phyloP scores from a whole-genome alignment of 2,888 invertebrate genomes.

The Ophioninae sp. region DNA sequence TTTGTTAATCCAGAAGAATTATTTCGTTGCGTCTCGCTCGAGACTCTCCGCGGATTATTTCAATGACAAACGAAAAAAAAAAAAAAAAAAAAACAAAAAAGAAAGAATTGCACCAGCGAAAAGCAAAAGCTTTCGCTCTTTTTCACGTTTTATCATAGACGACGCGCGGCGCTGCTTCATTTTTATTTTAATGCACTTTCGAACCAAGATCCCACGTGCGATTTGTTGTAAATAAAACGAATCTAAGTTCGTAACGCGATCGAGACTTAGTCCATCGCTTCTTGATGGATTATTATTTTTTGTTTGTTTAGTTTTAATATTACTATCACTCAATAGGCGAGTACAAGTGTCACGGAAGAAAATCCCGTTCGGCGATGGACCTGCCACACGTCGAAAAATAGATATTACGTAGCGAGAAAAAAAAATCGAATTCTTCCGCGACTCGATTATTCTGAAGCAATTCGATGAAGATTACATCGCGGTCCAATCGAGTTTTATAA shows the following conservation, averaged over 20 bases:
- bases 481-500: neutral
- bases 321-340: neutral
- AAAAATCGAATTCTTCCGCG: conserved; percentile 6
- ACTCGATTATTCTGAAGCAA: neutral
- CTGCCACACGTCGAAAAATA: neutral
- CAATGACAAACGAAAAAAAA: neutral
- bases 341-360: conserved; percentile 20
- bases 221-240: conserved; percentile 49
- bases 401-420: conserved; percentile 18
- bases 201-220: conserved; percentile 19
- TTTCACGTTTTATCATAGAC: neutral
- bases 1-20: neutral
- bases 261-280: conserved; percentile 42
- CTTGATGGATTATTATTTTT: conserved; percentile 27
- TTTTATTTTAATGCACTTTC: conserved; percentile 11
- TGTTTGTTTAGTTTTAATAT: conserved; percentile 21
- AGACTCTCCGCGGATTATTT: conserved; percentile 10
- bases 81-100: conserved; percentile 2
- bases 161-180: conserved; percentile 2
- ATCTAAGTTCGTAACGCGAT: conserved; percentile 28
- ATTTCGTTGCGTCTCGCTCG: conserved; percentile 10
- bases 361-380: neutral
- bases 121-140: neutral
- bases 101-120: neutral
- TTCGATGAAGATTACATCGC: neutral